Evolutionary conservation across 2,113 vertebrate genomes (phyloP).

Genomic region (Globicephala melas): DNA sequence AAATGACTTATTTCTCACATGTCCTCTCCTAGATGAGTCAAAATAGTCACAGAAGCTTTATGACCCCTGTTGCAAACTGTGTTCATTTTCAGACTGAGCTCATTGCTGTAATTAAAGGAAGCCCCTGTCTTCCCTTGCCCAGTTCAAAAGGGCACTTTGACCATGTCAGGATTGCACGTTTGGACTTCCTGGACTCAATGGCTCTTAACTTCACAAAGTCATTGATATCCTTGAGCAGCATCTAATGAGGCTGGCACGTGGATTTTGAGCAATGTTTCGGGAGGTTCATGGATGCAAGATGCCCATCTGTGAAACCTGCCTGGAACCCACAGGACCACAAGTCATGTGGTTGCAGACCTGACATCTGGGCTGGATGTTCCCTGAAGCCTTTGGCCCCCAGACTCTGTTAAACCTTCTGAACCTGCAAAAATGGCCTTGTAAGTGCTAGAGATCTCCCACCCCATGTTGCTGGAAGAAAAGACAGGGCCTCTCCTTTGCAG

Average conservation of each 20-base stretch:
- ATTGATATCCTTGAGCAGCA: neutral
- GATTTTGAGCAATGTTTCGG: neutral
- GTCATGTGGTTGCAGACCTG: neutral
- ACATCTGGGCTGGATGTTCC: neutral
- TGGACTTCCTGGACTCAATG: neutral
- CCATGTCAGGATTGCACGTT: accelerated
- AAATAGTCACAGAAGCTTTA: neutral
- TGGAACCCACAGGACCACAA: neutral
- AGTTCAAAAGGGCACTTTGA: neutral
- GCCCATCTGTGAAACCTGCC: accelerated
- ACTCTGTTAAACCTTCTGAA: neutral
- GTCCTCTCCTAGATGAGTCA: neutral
- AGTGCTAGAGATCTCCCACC: neutral
- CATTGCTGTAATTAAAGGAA: neutral
- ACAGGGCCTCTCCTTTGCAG: neutral
- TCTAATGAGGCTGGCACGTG: neutral
- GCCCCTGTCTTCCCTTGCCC: neutral
- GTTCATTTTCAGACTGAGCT: neutral
- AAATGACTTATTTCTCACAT: neutral
- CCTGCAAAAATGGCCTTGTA: neutral
- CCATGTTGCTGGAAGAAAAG: neutral
- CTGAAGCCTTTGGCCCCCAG: neutral
- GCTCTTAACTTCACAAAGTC: neutral
- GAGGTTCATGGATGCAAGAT: neutral
- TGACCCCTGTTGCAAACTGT: neutral